Base-by-base conservation (phyloP, 2,888 invertebrate species). In the Sarcophaga variegata region DNA sequence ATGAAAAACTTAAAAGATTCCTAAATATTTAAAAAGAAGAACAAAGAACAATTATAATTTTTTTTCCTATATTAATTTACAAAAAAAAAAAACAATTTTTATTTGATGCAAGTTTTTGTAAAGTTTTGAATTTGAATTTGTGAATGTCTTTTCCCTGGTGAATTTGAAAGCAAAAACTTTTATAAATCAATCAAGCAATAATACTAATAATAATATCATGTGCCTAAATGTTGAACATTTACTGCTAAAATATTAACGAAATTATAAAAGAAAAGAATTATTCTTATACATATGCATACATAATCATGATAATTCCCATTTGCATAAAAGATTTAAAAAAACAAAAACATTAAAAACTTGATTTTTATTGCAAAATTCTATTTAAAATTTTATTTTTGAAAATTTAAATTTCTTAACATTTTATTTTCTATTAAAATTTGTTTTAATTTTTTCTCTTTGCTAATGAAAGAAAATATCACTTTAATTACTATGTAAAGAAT, bases 171-270 rank as follows among this genome's bases (percentile, higher is more conserved):
- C 4, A 37, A 22, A 45, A 66, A 66, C 60, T 63, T 27, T 4
- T 37, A 71, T 71, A 22, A 64, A 22, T 66, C 54, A 37, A 66
- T 49, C 49, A 74, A 92, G 92, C 92, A 92, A 92, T 91, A 90
- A 90, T 77, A 74, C 37, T 10, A 86, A 88, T 87, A 86, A 88
- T 87, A 69, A 87, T 37, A 89, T 90, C 90, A 76, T 91, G 92
- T 91, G 92, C 91, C 92, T 91, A 90, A 91, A 92, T 91, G 92
- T 91, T 91, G 89, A 92, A 91, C 90, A 92, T 91, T 90, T 86
- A 62, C 60, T 88, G 77, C 74, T 82, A 74, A 81, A 67, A 67
- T 12, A 10, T 49, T 72, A 63, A 62, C 27, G 62, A 54, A 69
- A 62, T 66, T 77, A 81, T 74, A 22, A 67, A 69, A 17, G 67